Evolutionary conservation across 2,113 vertebrate species (phyloP).

Genomic region (Tamias sibiricus): DNA sequence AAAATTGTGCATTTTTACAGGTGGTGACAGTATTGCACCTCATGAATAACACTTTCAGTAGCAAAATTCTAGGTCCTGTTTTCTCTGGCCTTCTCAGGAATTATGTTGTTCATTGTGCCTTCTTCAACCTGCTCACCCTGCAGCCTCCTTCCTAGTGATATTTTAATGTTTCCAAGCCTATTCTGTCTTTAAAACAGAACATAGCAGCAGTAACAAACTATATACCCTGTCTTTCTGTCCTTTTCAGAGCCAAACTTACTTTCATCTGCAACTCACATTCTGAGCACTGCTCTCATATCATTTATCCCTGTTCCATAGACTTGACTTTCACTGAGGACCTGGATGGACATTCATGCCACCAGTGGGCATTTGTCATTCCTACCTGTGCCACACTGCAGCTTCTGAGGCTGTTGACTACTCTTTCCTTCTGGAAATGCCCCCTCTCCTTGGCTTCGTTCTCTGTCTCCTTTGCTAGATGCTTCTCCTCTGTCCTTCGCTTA

Average conservation of each 20-base stretch:
- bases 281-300: background rate
- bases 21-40: background rate
- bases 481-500: background rate
- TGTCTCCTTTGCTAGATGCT: background rate
- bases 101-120: background rate
- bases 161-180: background rate
- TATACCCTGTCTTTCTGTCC: background rate
- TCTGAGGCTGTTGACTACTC: background rate
- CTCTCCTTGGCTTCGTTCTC: background rate
- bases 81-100: background rate
- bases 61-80: background rate
- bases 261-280: background rate
- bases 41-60: background rate
- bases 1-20: conserved; percentile 1
- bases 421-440: conserved; percentile 33
- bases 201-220: too few relatives aligned
- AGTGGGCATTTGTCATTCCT: background rate
- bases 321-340: background rate
- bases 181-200: background rate
- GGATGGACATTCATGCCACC: background rate
- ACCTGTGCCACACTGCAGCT: background rate
- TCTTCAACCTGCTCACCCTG: background rate
- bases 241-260: background rate
- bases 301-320: background rate
- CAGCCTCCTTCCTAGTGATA: background rate